Evolutionary conservation across 37 sponge, comb jelly and placozoan species (phyloP), one percentile per base, ranked within the genome.

Genomic region (Petrosia ficiformis): DNA sequence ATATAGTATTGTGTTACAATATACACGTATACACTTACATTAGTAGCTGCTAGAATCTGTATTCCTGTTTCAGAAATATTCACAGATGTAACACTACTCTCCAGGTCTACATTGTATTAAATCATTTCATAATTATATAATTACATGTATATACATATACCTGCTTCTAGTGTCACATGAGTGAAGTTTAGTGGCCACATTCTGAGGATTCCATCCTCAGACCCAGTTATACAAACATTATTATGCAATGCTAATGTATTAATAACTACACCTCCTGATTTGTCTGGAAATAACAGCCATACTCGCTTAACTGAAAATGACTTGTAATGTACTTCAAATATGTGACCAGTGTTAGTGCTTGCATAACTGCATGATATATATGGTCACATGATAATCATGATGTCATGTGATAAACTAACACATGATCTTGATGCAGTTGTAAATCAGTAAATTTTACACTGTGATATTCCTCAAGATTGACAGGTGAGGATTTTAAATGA

Each of bases 141-240:
- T 16, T 37, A 29, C 5, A 26, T 42, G 28, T 52, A 21, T 37
- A 39, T 21, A 1, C 1, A 6, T 24, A 22, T 43, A 91, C 92
- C 88, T 56, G 87, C 83, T 76, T 97, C 96, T 79, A 97, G 64
- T 40, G 91, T 77, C 0, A 89, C 80, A 2, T 70, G 30, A 0
- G 82, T 77, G 73, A 94, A 97, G 59, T 91, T 86, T 19, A 69
- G 48, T 60, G 90, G 83, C 98, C 98, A 97, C 36, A 94, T 73
- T 52, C 92, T 82, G 54, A 97, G 68, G 42, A 76, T 39, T 0
- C 95, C 95, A 44, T 94, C 95, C 4, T 84, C 90, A 10, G 89
- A 77, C 16, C 95, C 98, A 6, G 88, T 92, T 31, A 86, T 89
- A 48, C 14, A 48, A 48, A 48, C 54, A 48, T 48, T 48, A 48